Evolutionary conservation across 1,140 invertebrate genomes (phyloP).

Genomic region (Eciton burchellii): DNA sequence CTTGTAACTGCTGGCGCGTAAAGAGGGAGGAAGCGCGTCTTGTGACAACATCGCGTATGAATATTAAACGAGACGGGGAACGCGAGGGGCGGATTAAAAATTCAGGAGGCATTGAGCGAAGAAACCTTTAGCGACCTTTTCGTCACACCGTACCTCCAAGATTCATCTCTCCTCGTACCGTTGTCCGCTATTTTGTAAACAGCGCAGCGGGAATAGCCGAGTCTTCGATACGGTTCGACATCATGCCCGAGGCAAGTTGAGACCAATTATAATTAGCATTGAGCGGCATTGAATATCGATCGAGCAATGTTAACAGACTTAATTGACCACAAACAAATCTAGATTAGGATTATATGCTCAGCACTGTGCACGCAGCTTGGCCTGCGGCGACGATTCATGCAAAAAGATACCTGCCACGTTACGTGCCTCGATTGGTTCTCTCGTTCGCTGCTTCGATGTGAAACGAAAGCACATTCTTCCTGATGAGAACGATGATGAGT

Average conservation of each 20-base stretch:
- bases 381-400: not conserved
- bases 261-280: slow-evolving; percentile 57
- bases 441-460: not conserved
- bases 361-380: not conserved
- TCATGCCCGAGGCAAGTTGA: slow-evolving; percentile 46
- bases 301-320: slow-evolving; percentile 27
- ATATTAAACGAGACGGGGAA: slow-evolving; percentile 22
- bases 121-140: not conserved
- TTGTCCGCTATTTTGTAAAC: not conserved
- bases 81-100: slow-evolving; percentile 21
- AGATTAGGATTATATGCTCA: slow-evolving; percentile 23
- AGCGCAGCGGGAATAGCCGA: slow-evolving; percentile 1
- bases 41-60: slow-evolving; percentile 3
- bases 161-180: not conserved
- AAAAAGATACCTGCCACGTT: not conserved
- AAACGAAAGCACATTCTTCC: not conserved
- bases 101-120: not conserved
- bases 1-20: not conserved
- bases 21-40: not conserved
- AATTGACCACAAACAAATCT: slow-evolving; percentile 44
- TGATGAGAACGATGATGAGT: not conserved
- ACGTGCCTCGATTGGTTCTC: not conserved
- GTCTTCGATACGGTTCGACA: slow-evolving; percentile 27
- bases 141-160: not conserved
- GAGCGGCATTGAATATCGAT: slow-evolving; percentile 38